A percentile compares a stretch with the other conserved stretches of the same genome.
These are phyloP conservation scores for Spilosoma lubricipeda DNA, from an alignment of 2,888 invertebrate genomes.

Conservation along the genomic window DNA sequence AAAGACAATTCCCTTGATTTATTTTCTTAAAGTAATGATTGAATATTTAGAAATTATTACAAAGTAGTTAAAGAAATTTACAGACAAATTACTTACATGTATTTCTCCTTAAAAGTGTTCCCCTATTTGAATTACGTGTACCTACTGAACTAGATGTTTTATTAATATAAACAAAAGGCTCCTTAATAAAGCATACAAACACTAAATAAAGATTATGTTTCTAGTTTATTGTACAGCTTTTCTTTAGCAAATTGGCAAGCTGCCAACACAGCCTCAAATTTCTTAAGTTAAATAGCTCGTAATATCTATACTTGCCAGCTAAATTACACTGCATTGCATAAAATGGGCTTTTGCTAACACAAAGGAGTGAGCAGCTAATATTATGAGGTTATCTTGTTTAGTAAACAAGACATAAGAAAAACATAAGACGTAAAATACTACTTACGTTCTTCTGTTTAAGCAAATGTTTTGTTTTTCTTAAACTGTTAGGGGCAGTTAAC, in stretches of 20 bases:
- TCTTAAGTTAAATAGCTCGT: constrained; percentile 17
- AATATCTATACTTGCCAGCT: constrained; percentile 22
- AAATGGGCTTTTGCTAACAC: not conserved
- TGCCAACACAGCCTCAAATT: constrained; percentile 12
- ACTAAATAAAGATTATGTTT: constrained; percentile 1
- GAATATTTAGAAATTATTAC: not conserved
- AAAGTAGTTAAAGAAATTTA: not conserved
- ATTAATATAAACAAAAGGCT: not conserved
- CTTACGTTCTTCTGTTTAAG: not conserved
- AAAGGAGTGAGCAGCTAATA: not conserved
- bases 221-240: constrained; percentile 13
- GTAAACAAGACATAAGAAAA: too few relatives aligned
- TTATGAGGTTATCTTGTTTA: not conserved
- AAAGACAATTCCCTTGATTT: not conserved
- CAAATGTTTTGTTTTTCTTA: not conserved
- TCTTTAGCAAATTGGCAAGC: constrained; percentile 15
- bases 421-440: not conserved
- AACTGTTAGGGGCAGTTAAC: not conserved
- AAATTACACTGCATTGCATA: constrained; percentile 15
- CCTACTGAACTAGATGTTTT: not conserved
- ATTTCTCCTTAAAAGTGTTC: not conserved
- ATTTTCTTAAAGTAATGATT: not conserved
- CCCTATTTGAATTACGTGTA: not conserved
- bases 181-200: not conserved
- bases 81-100: not conserved